Conservation (phyloP, 2,888 invertebrate genomes). For the Ornithoptera priamus region DNA sequence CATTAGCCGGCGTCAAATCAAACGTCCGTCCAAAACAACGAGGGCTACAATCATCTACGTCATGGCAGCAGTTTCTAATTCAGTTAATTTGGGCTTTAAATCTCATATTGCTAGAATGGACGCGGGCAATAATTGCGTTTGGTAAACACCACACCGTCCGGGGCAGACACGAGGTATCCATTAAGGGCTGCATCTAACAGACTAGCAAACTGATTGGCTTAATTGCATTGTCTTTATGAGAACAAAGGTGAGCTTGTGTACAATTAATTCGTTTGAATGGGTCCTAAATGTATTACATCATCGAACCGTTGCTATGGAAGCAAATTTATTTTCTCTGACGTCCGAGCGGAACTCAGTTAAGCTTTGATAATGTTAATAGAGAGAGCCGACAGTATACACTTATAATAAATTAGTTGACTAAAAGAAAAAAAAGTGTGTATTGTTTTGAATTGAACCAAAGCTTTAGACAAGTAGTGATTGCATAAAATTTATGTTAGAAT, state of each 20-base stretch:
- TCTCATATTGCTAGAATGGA: slow-evolving; percentile 76
- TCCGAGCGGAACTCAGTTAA: background rate
- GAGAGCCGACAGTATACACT: too few relatives aligned
- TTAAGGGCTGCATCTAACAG: slow-evolving; percentile 51
- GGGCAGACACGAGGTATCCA: slow-evolving; percentile 51
- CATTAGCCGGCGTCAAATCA: slow-evolving; percentile 30
- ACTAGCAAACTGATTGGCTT: slow-evolving; percentile 52
- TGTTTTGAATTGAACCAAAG: too few relatives aligned
- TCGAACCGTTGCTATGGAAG: slow-evolving; percentile 18
- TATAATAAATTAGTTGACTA: too few relatives aligned
- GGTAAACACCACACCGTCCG: slow-evolving; percentile 56
- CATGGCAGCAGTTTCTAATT: slow-evolving; percentile 62
- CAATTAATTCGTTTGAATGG: slow-evolving; percentile 42
- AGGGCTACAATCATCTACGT: slow-evolving; percentile 42
- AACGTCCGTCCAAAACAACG: slow-evolving; percentile 34
- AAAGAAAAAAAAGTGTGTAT: too few relatives aligned
- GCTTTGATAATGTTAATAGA: too few relatives aligned
- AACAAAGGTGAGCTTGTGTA: slow-evolving; percentile 59
- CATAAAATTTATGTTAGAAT: too few relatives aligned
- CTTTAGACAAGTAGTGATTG: too few relatives aligned
- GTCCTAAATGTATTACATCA: slow-evolving; percentile 28
- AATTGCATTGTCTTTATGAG: slow-evolving; percentile 60
- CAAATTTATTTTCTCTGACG: slow-evolving; percentile 11
- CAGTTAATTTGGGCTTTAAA: slow-evolving; percentile 76
- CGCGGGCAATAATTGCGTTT: slow-evolving; percentile 74